Evolutionary conservation across 2,113 vertebrate genomes (phyloP), one percentile per base, ranked within the genome.

Genomic region (Gymnocephalus cernua): DNA sequence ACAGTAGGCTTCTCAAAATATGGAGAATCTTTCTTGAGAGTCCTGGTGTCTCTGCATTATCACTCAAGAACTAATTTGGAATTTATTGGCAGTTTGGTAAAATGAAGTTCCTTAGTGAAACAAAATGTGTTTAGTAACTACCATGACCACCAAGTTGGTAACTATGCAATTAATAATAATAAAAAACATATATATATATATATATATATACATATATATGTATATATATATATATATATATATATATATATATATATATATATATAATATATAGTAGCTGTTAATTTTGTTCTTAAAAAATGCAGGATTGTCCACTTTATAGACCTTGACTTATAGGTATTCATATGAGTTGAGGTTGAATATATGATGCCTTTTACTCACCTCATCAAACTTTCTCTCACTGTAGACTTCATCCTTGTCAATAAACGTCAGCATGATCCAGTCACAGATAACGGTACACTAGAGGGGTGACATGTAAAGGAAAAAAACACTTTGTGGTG

Each of bases 361-460:
- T 10, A 32, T 4, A 23, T 21, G 7, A 56, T 3, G 51, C 1
- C 61, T 80, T 66, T 86, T 87, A 75, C 88, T 93, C 91, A 97
- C 97, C 90, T 97, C 95, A 79, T 98, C 97, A 57, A 97, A 98
- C 90, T 98, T 98, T 88, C 93, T 96, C 4, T 95, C 91, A 63
- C 97, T 97, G 94, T 97, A 98, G 82, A 96, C 77, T 77, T 96
- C 95, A 73, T 97, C 94, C 91, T 97, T 97, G 89, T 98, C 97
- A 85, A 98, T 97, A 93, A 97, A 97, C 0, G 96, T 97, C 83
- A 98, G 88, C 94, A 98, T 93, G 87, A 98, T 97, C 97, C 97
- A 98, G 90, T 98, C 97, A 13, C 97, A 98, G 72, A 98, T 93
- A 48, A 98, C 96, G n/a, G 96, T 97, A 23, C 96, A 97, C 97